Base-by-base conservation (phyloP, 2,888 invertebrate genomes). In the Mesopsocus fuscifrons region DNA sequence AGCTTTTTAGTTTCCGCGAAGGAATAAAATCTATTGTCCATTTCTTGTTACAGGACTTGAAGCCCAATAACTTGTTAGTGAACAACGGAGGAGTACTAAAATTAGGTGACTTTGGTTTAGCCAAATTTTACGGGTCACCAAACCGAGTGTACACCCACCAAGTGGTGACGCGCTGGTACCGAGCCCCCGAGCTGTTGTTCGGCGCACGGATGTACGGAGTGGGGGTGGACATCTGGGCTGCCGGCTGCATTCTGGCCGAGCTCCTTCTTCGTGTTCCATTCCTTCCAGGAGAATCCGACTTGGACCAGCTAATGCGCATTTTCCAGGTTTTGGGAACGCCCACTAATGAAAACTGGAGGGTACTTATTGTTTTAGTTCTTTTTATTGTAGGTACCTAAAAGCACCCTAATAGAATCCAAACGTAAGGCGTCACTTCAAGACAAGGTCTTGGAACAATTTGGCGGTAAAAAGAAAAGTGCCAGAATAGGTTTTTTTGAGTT, bases 101-200 rank as follows among this genome's bases (percentile, higher is more conserved):
- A 66, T 82, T 99, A 54, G 97, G 92, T 49, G 98, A 99, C 74
- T 99, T 99, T 69, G 98, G 98, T 58, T 68, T 99, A 49, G 98
- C 98, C 0, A 92, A 95, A 58, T 82, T 85, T 55, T 99, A 80
- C 66, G 98, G 97, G 1, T 95, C 97, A 1, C 98, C 98, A 2
- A 89, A 82, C 55, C 72, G 97, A 55, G 71, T 88, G 52, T 92
- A 95, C 58, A 97, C 98, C 2, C 92, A 97, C 71, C 95, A 97
- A 65, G 95, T 95, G 35, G 94, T 95, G 1, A 95, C 95, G 2
- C 68, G 88, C 47, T 89, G 88, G 88, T 89, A 88, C 59, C 74
- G 89, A 56, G 74, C 82, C 21, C 98, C 98, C 1, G 98, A 99
- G 60, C 64, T 99, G 22, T 64, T 98, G 30, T 95, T 85, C 64